phyloP scores from a whole-genome alignment of 2,797 vertebrate species.

The Eospalax fontanierii region DNA sequence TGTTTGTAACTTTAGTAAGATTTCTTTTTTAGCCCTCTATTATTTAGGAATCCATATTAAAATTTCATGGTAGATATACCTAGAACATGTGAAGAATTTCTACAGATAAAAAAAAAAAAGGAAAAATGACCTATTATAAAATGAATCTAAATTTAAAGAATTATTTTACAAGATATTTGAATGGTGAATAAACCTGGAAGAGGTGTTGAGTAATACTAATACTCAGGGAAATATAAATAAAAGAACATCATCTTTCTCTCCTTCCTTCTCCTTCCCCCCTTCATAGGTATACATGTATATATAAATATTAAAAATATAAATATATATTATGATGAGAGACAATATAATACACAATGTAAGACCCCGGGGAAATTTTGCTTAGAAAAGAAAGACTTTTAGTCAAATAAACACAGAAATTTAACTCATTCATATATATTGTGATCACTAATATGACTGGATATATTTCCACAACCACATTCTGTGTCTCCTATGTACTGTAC shows the following conservation, averaged over 20 bases:
- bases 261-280: neutral
- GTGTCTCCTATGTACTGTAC: neutral
- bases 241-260: neutral
- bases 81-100: neutral
- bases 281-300: neutral
- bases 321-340: neutral
- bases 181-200: neutral
- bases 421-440: neutral
- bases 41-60: constrained; percentile 52
- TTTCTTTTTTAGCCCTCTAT: neutral
- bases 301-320: neutral
- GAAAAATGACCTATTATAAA: neutral
- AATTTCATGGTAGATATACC: constrained; percentile 40
- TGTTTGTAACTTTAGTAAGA: constrained; percentile 12
- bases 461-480: constrained; percentile 32
- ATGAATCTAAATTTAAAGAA: constrained; percentile 20
- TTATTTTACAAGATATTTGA: constrained; percentile 38
- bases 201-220: neutral
- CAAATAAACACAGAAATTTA: constrained; percentile 26
- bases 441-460: neutral
- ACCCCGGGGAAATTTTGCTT: neutral
- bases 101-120: constrained; percentile 8
- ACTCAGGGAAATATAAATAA: neutral
- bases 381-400: neutral
- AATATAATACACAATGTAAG: neutral